phyloP scores from a whole-genome alignment of 2,888 invertebrate species.

The Apamea epomidion region DNA sequence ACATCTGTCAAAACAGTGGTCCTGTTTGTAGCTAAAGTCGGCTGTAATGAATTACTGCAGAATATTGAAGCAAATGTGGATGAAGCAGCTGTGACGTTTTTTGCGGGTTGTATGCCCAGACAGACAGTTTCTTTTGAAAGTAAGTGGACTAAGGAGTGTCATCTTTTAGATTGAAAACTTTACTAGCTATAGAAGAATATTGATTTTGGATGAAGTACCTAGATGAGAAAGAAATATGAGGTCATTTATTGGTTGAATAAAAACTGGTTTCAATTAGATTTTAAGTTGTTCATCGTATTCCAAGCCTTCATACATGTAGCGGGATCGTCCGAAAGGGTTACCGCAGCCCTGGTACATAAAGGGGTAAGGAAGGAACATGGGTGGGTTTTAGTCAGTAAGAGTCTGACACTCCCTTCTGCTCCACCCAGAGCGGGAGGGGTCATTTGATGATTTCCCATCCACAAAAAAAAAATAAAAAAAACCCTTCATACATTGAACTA shows the following conservation, averaged over 20 bases:
- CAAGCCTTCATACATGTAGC: background rate
- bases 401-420: no score
- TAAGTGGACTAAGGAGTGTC: background rate
- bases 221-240: background rate
- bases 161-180: background rate
- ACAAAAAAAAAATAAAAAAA: no score
- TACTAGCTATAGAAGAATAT: background rate
- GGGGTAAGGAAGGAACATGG: no score
- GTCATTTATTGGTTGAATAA: background rate
- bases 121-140: constrained; percentile 1
- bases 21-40: constrained; percentile 45
- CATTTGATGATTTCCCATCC: no score
- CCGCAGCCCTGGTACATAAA: no score
- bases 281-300: background rate
- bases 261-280: background rate
- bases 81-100: constrained; percentile 42
- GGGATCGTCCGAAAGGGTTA: no score
- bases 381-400: no score
- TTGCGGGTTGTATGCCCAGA: constrained; percentile 7
- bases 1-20: constrained; percentile 82
- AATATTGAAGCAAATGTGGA: constrained; percentile 46
- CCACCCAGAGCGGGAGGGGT: no score
- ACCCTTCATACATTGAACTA: no score
- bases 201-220: background rate
- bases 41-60: constrained; percentile 59